Evolutionary conservation across 2,113 vertebrate species (phyloP), one percentile per base, ranked within the genome.

Genomic region (Scartelaos histophorus): DNA sequence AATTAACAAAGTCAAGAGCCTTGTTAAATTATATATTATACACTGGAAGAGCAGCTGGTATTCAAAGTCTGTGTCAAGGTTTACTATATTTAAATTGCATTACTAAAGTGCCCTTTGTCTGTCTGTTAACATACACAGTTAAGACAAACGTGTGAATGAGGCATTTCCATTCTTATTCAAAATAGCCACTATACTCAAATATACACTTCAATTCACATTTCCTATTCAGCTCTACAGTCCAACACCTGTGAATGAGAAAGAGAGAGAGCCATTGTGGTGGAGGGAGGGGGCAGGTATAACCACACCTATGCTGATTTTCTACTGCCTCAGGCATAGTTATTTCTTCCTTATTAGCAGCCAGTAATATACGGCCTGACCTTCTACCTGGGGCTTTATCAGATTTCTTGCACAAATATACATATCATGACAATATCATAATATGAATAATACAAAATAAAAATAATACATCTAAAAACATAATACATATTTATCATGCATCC

Each of bases 241-340:
- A 67, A 83, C 81, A 81, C 85, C 82, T 87, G 69, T 75, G 83
- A 82, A 69, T 70, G 73, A 24, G 72, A 84, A 72, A 82, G 82
- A 86, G 82, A 69, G 35, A 77, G 60, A 74, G 76, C 84, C 54
- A 85, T 83, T 82, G 84, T 85, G 80, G 68, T 54, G 66, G 79
- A 56, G 74, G 53, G 78, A 74, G 83, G 80, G 79, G 87, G 82
- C 74, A 82, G 83, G 87, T 85, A 76, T 78, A 90, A 90, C 93
- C 93, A 93, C 93, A 94, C 93, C 93, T 92, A 88, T 89, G 82
- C 90, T 92, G 89, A 88, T 91, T 93, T 94, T 94, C 87, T 91
- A 86, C 77, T 82, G 92, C 93, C 93, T 87, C 77, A 49, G 93
- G 93, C 91, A 90, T 88, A 85, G 88, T 74, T 93, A 92, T 94